A percentile compares a stretch with the other conserved stretches of the same genome.
Evolutionary conservation across 2,113 vertebrate genomes (phyloP).

Genomic region (Empidonax alnorum): DNA sequence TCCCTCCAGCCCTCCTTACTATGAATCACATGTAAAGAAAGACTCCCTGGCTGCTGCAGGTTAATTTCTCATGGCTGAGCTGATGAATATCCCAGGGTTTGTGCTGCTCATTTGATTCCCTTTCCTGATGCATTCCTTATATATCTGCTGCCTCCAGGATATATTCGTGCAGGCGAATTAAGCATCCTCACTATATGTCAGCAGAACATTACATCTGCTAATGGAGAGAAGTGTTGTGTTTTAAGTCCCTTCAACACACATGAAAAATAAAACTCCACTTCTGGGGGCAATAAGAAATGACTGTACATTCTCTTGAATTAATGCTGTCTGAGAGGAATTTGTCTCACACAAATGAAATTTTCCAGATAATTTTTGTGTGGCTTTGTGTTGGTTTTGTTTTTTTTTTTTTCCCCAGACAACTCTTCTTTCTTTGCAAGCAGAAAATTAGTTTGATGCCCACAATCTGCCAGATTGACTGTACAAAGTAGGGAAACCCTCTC

Average conservation of each 20-base stretch:
- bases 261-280: neutral
- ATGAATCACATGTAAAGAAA: neutral
- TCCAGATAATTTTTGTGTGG: neutral
- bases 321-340: neutral
- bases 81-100: neutral
- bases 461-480: neutral
- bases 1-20: neutral
- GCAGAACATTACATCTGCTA: neutral
- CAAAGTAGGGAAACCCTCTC: neutral
- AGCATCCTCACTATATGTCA: neutral
- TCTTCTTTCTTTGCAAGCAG: neutral
- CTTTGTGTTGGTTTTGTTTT: no score
- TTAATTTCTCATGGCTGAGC: neutral
- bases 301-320: neutral
- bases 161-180: constrained; percentile 10
- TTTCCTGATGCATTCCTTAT: neutral
- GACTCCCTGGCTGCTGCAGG: neutral
- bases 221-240: neutral
- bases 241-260: neutral
- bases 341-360: neutral
- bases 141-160: constrained; percentile 21
- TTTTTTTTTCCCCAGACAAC: neutral
- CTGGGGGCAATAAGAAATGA: neutral
- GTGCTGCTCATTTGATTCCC: neutral
- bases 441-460: neutral